Percentiles rank a stretch among this genome's conserved stretches.
These are phyloP conservation scores for Troides helena DNA, from an alignment of 2,888 invertebrate species.

Conservation along the genomic window DNA sequence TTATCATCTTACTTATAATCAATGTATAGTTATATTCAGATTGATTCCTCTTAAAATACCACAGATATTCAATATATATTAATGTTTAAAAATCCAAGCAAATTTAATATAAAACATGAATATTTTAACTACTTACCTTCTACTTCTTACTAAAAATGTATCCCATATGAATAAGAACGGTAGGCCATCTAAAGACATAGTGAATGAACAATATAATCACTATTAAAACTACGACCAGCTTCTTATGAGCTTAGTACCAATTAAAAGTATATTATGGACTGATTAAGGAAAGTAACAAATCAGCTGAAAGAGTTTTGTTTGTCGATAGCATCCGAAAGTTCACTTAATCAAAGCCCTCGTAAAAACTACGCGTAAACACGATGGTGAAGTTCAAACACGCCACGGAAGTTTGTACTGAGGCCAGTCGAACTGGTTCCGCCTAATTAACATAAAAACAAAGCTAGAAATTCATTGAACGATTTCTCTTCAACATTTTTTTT, in stretches of 20 bases:
- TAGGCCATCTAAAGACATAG: too few relatives aligned
- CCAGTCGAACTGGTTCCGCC: slow-evolving; percentile 57
- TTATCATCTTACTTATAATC: too few relatives aligned
- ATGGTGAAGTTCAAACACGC: slow-evolving; percentile 56
- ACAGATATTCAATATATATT: too few relatives aligned
- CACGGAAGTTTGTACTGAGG: slow-evolving; percentile 67
- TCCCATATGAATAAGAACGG: too few relatives aligned
- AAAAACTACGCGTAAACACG: slow-evolving; percentile 49
- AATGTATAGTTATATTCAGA: too few relatives aligned
- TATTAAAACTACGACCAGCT: neutral
- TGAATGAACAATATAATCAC: neutral
- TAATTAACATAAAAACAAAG: slow-evolving; percentile 78
- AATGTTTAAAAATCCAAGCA: too few relatives aligned
- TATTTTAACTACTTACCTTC: too few relatives aligned
- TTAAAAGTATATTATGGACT: slow-evolving; percentile 1
- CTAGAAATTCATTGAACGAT: slow-evolving; percentile 70
- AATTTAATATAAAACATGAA: too few relatives aligned
- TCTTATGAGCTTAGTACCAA: neutral
- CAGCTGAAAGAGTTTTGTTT: slow-evolving; percentile 6
- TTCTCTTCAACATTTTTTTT: slow-evolving; percentile 68
- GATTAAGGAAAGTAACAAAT: slow-evolving; percentile 3
- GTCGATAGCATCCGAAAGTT: slow-evolving; percentile 32
- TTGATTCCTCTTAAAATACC: too few relatives aligned
- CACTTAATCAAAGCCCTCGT: slow-evolving; percentile 38
- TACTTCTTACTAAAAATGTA: too few relatives aligned